A percentile compares a stretch with the other conserved stretches of the same genome.
These are phyloP conservation scores for Pseudobourletiella spinata DNA, from an alignment of 1,140 invertebrate species.

Conservation along the genomic window DNA sequence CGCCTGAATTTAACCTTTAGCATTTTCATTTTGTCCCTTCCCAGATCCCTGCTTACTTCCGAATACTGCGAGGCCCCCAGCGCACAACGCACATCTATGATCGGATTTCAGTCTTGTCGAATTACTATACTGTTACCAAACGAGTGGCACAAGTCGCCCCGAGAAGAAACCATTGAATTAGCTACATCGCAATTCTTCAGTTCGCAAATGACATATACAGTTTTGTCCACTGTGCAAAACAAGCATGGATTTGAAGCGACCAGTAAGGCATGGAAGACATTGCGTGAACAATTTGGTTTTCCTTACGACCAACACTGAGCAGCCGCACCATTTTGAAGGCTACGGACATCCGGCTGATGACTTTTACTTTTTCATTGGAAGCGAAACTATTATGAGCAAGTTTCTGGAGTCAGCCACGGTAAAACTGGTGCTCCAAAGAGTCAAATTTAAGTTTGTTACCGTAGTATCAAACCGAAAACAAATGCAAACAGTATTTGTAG, in stretches of 20 bases:
- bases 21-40: too few relatives aligned
- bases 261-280: neutral
- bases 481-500: neutral
- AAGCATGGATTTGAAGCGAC: too few relatives aligned
- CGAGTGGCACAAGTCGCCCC: neutral
- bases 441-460: neutral
- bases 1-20: too few relatives aligned
- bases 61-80: too few relatives aligned
- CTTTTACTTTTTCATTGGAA: neutral
- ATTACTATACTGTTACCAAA: neutral
- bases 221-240: too few relatives aligned
- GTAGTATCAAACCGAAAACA: neutral
- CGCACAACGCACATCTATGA: too few relatives aligned
- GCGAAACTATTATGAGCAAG: neutral
- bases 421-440: neutral
- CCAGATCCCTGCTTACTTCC: too few relatives aligned
- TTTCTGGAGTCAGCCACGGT: neutral
- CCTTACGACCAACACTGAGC: neutral
- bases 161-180: neutral
- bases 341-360: neutral
- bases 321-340: neutral
- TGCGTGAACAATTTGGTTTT: neutral
- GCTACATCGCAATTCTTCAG: too few relatives aligned
- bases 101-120: too few relatives aligned
- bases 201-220: too few relatives aligned